Evolutionary conservation across 92 coral and sea anemone genomes (phyloP), one percentile per base, ranked within the genome.

Genomic region (Muricea muricata): DNA sequence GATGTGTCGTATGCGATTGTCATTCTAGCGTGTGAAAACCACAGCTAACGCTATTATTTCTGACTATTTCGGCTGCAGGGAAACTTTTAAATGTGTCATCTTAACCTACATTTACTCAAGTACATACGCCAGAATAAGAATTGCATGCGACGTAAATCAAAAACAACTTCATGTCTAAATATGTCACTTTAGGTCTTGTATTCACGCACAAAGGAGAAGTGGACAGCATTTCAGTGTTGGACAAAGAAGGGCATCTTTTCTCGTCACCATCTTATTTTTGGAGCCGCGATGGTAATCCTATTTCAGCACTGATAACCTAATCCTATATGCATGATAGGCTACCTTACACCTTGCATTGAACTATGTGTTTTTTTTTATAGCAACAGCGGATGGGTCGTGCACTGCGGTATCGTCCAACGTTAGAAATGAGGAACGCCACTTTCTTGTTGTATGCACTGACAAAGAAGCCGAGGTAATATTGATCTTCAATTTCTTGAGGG

Each of bases 231-330:
- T 91, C 94, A 2, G 67, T 96, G 6, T 85, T 96, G 25, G 94
- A 92, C 65, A 74, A 89, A n/a, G 96, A 93, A 30, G 99, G 97
- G 5, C 94, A 93, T 74, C 78, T 96, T 52, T 96, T 96, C 65
- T 95, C 97, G 11, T 96, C 99, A 0, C 99, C 99, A 11, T 85
- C 94, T 47, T 94, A 89, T 81, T 96, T 96, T 68, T 96, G 99
- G 99, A 86, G 56, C 33, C 56, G 83, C 24, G 61, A 54, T 56
- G 83, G 83, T 78, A 20, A 5, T 9, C n/a, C 31, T 28, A 21
- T 57, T 31, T 57, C 66, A 20, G 8, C 0, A 13, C n/a, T n/a
- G n/a, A n/a, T n/a, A n/a, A n/a, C n/a, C n/a, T n/a, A n/a, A n/a
- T n/a, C n/a, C n/a, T n/a, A n/a, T n/a, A n/a, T n/a, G n/a, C n/a